Evolutionary conservation across 2,113 vertebrate genomes (phyloP).

Genomic region (Capra hircus): DNA sequence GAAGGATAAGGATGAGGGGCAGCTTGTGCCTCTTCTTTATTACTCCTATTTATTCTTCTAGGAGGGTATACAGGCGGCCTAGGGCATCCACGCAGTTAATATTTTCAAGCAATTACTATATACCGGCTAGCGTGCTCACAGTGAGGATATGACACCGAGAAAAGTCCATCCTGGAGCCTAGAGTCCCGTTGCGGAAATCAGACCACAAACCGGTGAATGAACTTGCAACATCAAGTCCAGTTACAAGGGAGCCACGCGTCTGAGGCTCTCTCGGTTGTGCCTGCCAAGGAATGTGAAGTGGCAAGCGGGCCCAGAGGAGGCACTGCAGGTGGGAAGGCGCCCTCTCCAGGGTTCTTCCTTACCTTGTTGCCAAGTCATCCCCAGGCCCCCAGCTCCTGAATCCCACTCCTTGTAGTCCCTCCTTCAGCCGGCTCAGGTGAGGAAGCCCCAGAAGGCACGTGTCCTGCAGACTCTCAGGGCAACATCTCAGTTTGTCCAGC

Average conservation of each 20-base stretch:
- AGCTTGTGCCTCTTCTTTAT: neutral
- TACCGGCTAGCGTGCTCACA: no score
- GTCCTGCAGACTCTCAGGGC: neutral
- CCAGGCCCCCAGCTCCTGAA: neutral
- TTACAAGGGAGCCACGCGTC: rapidly evolving
- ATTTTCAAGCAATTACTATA: neutral
- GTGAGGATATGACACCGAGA: neutral
- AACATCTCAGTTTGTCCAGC: neutral
- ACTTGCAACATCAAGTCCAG: neutral
- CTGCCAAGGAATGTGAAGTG: neutral
- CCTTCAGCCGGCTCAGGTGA: neutral
- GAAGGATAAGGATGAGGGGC: neutral
- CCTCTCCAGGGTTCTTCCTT: neutral
- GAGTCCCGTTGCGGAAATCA: neutral
- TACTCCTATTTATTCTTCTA: neutral
- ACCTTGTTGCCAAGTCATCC: neutral
- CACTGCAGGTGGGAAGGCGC: rapidly evolving
- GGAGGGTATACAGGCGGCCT: neutral
- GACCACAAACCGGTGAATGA: neutral
- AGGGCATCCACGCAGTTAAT: neutral
- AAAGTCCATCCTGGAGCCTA: neutral
- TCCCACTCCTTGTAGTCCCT: neutral
- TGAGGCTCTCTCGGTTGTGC: neutral
- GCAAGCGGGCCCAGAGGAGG: neutral
- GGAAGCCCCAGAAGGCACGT: neutral